Conservation (phyloP, 2,888 invertebrate species). For the Patella depressa region DNA sequence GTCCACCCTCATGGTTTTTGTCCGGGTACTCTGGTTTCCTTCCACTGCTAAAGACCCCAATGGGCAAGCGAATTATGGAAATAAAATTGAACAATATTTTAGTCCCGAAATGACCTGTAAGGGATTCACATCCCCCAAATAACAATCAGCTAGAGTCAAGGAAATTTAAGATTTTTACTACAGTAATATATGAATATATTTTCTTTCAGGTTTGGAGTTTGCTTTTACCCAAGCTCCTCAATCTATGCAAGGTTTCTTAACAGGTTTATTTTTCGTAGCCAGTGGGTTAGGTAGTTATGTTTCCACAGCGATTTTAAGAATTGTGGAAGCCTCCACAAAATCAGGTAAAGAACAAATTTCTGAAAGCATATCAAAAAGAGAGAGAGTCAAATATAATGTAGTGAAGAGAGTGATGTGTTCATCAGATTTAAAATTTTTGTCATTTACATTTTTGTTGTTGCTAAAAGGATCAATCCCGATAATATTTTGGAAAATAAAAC, state of each 20-base stretch:
- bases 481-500: too few relatives aligned
- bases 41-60: too few relatives aligned
- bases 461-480: not conserved
- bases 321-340: slow-evolving; percentile 50
- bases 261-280: slow-evolving; percentile 63
- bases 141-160: too few relatives aligned
- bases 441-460: not conserved
- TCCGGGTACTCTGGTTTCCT: too few relatives aligned
- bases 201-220: slow-evolving; percentile 60
- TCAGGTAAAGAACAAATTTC: slow-evolving; percentile 38
- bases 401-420: not conserved
- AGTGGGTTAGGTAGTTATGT: slow-evolving; percentile 62
- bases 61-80: too few relatives aligned
- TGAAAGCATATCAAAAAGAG: not conserved
- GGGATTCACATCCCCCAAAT: too few relatives aligned
- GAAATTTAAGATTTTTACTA: too few relatives aligned
- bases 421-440: not conserved
- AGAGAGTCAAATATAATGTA: too few relatives aligned
- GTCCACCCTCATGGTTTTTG: too few relatives aligned
- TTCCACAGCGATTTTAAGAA: slow-evolving; percentile 52
- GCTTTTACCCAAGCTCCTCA: slow-evolving; percentile 64
- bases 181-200: not conserved
- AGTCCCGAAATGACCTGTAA: too few relatives aligned
- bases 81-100: too few relatives aligned
- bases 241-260: slow-evolving; percentile 62